phyloP scores from a whole-genome alignment of 1,140 invertebrate genomes.

The Holotrichia oblita region DNA sequence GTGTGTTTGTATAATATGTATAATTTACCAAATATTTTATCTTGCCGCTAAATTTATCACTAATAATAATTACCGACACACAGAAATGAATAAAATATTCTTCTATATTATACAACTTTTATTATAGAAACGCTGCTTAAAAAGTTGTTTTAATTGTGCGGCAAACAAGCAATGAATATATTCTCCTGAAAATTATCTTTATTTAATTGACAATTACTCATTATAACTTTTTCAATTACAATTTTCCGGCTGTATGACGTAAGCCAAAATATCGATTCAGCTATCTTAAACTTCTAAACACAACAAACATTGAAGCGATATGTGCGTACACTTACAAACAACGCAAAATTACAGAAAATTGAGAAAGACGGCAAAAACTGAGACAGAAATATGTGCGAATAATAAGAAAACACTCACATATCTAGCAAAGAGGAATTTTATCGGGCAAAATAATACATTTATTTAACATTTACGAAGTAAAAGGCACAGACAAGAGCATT shows the following conservation, averaged over 20 bases:
- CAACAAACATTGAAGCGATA: constrained; percentile 14
- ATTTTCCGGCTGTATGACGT: not conserved
- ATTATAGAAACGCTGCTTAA: too few relatives aligned
- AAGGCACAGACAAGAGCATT: not conserved
- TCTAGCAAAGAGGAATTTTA: not conserved
- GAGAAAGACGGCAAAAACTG: not conserved
- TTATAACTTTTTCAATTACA: constrained; percentile 4
- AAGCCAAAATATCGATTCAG: constrained; percentile 4
- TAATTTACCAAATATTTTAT: too few relatives aligned
- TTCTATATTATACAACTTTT: too few relatives aligned
- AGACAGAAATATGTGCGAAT: not conserved
- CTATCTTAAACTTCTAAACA: not conserved
- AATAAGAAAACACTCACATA: constrained; percentile 5
- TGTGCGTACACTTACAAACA: not conserved
- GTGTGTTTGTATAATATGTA: too few relatives aligned
- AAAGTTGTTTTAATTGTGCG: too few relatives aligned
- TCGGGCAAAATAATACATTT: not conserved
- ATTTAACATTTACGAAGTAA: not conserved
- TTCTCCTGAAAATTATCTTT: not conserved
- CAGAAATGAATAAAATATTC: too few relatives aligned
- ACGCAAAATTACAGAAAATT: not conserved
- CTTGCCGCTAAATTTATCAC: too few relatives aligned
- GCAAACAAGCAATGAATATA: not conserved
- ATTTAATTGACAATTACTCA: not conserved
- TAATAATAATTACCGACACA: too few relatives aligned